Evolutionary conservation across 2,888 invertebrate species (phyloP).

Genomic region (Volucella inflata): DNA sequence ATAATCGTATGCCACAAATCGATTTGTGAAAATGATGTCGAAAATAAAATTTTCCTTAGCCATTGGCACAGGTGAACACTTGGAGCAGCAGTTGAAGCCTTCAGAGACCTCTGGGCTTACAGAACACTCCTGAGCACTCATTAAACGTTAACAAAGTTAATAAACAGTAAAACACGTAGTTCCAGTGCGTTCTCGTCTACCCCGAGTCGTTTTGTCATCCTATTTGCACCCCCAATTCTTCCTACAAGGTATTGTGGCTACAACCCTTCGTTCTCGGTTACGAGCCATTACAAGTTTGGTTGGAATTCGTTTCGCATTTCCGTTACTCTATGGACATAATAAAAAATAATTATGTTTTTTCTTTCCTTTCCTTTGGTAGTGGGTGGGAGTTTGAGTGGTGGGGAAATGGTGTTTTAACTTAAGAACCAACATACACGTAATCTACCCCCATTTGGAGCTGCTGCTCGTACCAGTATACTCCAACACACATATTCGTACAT

Average conservation of each 20-base stretch:
- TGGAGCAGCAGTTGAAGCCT: too few relatives aligned
- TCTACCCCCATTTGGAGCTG: background rate
- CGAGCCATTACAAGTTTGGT: slow-evolving; percentile 55
- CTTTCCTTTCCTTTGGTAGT: background rate
- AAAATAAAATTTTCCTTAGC: background rate
- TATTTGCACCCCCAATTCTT: background rate
- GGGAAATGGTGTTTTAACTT: slow-evolving; percentile 6
- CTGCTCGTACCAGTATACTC: background rate
- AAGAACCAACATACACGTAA: slow-evolving; percentile 22
- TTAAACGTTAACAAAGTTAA: slow-evolving; percentile 64
- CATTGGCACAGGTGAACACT: slow-evolving; percentile 41
- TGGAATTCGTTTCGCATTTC: slow-evolving; percentile 72
- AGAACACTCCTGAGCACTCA: background rate
- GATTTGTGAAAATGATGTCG: slow-evolving; percentile 39
- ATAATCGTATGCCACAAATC: slow-evolving; percentile 43
- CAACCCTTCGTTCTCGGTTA: slow-evolving; percentile 26
- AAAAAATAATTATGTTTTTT: slow-evolving; percentile 66
- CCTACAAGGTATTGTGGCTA: background rate
- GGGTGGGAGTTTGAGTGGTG: background rate
- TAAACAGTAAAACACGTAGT: slow-evolving; percentile 59
- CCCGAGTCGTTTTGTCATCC: background rate
- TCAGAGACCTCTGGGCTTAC: too few relatives aligned
- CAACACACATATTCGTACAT: background rate
- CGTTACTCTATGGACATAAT: slow-evolving; percentile 65
- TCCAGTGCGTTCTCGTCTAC: slow-evolving; percentile 41